Base-by-base conservation (phyloP, 2,113 vertebrate species). In the Myocastor coypus region DNA sequence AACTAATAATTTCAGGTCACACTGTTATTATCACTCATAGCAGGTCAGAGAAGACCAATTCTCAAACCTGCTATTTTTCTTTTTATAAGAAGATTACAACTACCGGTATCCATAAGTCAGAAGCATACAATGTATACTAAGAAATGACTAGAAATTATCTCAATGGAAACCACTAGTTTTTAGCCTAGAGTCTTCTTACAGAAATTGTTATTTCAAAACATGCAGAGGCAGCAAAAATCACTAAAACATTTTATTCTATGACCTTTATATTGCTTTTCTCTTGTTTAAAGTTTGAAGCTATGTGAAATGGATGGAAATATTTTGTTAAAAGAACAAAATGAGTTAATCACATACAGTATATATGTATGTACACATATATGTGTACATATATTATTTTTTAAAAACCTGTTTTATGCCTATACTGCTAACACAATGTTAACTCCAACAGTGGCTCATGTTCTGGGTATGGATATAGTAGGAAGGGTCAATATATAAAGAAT, bases 191-290 rank as follows among this genome's bases (percentile, higher is more conserved):
- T 83, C 87, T 94, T 81, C n/a, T n/a, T n/a, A 94, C n/a, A 93
- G 66, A 93, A 93, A 85, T 46, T 89, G 68, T 95, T 94, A 94
- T 28, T 81, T 78, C 87, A 89, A 95, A 91, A 87, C 97, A 96
- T 97, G 95, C 96, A 96, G 50, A 94, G 92, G 91, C 82, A 89
- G 85, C 34, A 93, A 91, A 37, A 86, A 46, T 97, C 73, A 81
- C 83, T 64, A 11, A 93, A 96, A 96, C 46, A 92, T 85, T 96
- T 97, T 93, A 97, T 92, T 96, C 94, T 94, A 89, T 92, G 68
- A 96, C 63, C n/a, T 97, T 97, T 94, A 93, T 96, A 93, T 95
- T 97, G 91, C 89, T 97, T 96, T 96, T 93, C 89, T 91, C 42
- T 92, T 85, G 83, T 50, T 92, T 94, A 87, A 96, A 85, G 96